phyloP scores from a whole-genome alignment of 2,113 vertebrate genomes.

The Semicossyphus pulcher region DNA sequence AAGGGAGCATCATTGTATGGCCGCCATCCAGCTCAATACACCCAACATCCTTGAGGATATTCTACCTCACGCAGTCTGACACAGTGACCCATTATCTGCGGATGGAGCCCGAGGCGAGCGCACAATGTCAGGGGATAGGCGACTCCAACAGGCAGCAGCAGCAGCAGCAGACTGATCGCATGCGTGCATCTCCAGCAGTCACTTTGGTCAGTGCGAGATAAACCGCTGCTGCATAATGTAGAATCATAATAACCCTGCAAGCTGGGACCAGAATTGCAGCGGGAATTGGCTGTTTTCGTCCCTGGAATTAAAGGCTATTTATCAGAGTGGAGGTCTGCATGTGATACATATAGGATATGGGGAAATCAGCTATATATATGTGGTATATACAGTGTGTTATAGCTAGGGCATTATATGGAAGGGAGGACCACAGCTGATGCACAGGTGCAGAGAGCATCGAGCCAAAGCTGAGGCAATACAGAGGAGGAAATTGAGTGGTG shows the following conservation, averaged over 20 bases:
- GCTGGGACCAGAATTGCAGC: constrained; percentile 18
- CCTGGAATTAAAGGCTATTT: neutral
- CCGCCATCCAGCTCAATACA: constrained; percentile 54
- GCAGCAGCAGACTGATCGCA: constrained; percentile 55
- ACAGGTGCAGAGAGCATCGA: constrained; percentile 58
- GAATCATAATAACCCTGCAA: constrained; percentile 48
- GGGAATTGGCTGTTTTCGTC: neutral
- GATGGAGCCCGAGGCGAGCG: constrained; percentile 68
- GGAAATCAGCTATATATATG: neutral
- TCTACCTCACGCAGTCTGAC: constrained; percentile 73
- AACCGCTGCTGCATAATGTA: constrained; percentile 68
- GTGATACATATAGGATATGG: neutral
- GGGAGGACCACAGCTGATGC: constrained; percentile 53
- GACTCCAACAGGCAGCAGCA: constrained; percentile 64
- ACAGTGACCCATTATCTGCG: constrained; percentile 82
- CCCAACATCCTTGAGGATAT: constrained; percentile 63
- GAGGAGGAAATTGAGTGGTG: neutral
- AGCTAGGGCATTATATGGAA: constrained; percentile 18
- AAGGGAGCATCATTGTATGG: constrained; percentile 17
- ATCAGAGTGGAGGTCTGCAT: neutral
- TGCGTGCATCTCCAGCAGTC: constrained; percentile 50
- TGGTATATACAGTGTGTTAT: neutral
- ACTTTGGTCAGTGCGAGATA: constrained; percentile 58
- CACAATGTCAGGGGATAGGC: constrained; percentile 63
- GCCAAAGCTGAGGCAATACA: constrained; percentile 9